phyloP scores from a whole-genome alignment of 2,888 invertebrate genomes.

The Meiosimyza decipiens region DNA sequence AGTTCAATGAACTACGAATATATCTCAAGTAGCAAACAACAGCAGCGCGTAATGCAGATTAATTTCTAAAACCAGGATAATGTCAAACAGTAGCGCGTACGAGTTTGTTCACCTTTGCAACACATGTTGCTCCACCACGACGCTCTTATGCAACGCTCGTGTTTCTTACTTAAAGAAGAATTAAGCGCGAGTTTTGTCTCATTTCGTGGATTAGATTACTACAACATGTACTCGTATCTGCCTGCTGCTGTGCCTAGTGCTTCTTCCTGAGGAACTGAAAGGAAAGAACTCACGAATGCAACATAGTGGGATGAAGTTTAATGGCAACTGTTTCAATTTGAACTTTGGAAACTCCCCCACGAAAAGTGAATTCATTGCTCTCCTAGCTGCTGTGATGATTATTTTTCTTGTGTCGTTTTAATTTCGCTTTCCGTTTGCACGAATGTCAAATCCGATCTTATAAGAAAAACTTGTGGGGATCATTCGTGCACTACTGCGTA shows the following conservation, averaged over 20 bases:
- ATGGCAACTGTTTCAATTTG: slow-evolving; percentile 55
- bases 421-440: slow-evolving; percentile 46
- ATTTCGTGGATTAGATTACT: slow-evolving; percentile 7
- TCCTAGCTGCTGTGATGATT: slow-evolving; percentile 34
- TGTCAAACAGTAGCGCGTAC: slow-evolving; percentile 47
- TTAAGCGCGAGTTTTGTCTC: slow-evolving; percentile 6
- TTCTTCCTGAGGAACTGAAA: no score
- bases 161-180: background rate
- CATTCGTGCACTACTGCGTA: background rate
- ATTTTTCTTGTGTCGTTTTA: slow-evolving; percentile 52
- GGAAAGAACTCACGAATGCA: no score
- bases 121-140: slow-evolving; percentile 9
- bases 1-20: slow-evolving; percentile 53
- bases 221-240: slow-evolving; percentile 8
- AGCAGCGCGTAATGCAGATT: slow-evolving; percentile 44
- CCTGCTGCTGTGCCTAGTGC: slow-evolving; percentile 6
- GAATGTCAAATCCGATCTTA: background rate
- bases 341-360: background rate
- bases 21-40: background rate
- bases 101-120: slow-evolving; percentile 55
- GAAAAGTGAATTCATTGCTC: background rate
- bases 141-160: slow-evolving; percentile 43
- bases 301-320: slow-evolving; percentile 47
- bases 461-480: slow-evolving; percentile 9
- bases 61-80: slow-evolving; percentile 51